Evolutionary conservation across 1,140 invertebrate species (phyloP), one percentile per base, ranked within the genome.

Genomic region (Tetramorium parvispinum): DNA sequence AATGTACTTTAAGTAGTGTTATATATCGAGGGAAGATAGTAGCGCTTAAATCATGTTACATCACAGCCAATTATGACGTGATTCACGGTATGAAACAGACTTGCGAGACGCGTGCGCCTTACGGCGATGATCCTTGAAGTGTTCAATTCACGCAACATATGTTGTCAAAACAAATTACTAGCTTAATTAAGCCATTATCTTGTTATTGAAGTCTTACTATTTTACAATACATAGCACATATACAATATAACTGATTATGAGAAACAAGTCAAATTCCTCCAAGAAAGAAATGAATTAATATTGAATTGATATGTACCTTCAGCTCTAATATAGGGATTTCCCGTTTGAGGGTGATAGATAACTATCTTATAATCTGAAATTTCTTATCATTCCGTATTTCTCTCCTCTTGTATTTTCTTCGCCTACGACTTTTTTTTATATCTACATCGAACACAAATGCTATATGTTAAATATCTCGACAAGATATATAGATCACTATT

Each of bases 311-410:
- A n/a, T 71, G 61, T 27, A 32, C 27, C 24, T 78, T 21, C 10
- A 13, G n/a, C 37, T 61, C 27, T 43, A 32, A 71, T 68, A 55
- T 37, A 16, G 43, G 32, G 53, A 81, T 18, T 70, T 27, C 51
- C 61, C 46, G 7, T 55, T 55, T 24, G 75, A 70, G n/a, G n/a
- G 55, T 8, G 13, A 11, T 71, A 55, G 32, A 46, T 63, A 49
- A 79, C 55, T 46, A 85, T 46, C 51, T 77, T 53, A 61, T 87
- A 86, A 88, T 91, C 85, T 78, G n/a, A 49, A 11, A 86, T 87
- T 51, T 59, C 73, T 68, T 68, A 73, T 70, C 55, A 63, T 53
- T 86, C 66, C 43, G 57, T 75, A 51, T 43, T 81, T 27, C 6
- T 37, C 7, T 40, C 5, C 16, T 37, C 46, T 32, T 51, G 6